These are phyloP conservation scores for Drosophila pectinifera DNA, from an alignment of 1,140 invertebrate genomes.

Conservation along the genomic window DNA sequence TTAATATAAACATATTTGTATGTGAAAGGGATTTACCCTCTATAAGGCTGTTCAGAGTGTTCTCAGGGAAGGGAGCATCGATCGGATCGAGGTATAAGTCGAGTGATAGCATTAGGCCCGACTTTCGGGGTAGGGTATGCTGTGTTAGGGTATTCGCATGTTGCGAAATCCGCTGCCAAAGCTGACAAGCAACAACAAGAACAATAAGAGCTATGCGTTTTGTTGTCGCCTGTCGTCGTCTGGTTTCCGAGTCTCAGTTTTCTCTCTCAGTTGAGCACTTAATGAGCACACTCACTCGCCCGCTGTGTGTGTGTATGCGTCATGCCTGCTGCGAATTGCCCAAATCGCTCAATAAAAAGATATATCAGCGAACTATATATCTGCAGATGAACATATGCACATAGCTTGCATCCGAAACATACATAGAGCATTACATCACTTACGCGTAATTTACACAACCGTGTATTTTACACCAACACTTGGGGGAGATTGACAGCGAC, in stretches of 20 bases:
- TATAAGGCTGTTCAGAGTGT: too few species aligned
- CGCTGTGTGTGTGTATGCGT: constrained; percentile 28
- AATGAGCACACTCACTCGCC: constrained; percentile 14
- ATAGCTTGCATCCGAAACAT: constrained; percentile 15
- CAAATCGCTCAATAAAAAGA: constrained; percentile 20
- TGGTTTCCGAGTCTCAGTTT: constrained; percentile 52
- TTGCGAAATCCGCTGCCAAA: constrained; percentile 18
- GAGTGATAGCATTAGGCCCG: not conserved
- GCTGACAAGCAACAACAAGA: constrained; percentile 37
- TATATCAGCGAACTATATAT: constrained; percentile 6
- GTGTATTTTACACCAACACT: constrained; percentile 25
- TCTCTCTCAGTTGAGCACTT: constrained; percentile 15
- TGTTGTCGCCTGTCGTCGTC: constrained; percentile 62
- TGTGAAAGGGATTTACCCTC: not conserved
- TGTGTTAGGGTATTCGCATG: constrained; percentile 5
- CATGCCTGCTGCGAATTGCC: constrained; percentile 30
- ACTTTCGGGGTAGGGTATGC: constrained; percentile 14
- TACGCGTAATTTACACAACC: constrained; percentile 18
- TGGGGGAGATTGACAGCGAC: constrained; percentile 7
- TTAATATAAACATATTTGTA: not conserved
- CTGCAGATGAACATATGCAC: not conserved
- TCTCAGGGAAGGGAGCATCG: not conserved
- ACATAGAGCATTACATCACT: constrained; percentile 19
- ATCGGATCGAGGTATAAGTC: not conserved
- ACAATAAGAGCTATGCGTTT: constrained; percentile 29